A percentile compares a stretch with the other conserved stretches of the same genome.
These are phyloP conservation scores for Recurvirostra avosetta DNA, from an alignment of 2,113 vertebrate species.

Conservation along the genomic window DNA sequence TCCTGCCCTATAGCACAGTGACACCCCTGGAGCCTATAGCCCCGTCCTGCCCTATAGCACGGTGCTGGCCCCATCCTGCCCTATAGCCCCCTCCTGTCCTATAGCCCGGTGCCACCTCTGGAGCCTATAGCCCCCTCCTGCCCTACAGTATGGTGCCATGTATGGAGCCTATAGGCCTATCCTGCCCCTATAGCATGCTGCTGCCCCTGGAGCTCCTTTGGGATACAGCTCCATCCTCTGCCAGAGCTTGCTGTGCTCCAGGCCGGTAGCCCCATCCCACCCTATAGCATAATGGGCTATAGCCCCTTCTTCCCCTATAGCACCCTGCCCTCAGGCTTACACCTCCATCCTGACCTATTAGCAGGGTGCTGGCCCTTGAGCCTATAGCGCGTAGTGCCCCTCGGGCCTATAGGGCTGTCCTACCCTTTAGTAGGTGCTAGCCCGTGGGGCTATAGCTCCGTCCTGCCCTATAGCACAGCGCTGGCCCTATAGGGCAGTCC, in stretches of 20 bases:
- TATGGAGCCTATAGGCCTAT: too few relatives aligned
- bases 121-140: too few relatives aligned
- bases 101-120: fast-evolving
- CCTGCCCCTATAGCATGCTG: neutral
- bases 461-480: too few relatives aligned
- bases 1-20: neutral
- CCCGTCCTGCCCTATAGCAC: neutral
- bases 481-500: neutral
- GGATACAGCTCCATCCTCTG: neutral
- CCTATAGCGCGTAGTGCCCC: neutral
- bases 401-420: neutral
- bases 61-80: too few relatives aligned
- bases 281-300: neutral
- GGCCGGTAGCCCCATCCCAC: too few relatives aligned
- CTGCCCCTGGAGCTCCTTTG: too few relatives aligned
- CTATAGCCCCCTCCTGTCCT: neutral
- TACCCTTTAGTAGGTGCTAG: too few relatives aligned
- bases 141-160: too few relatives aligned
- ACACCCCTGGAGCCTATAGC: too few relatives aligned
- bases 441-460: neutral
- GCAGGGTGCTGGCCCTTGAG: neutral
- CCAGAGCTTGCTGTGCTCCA: neutral
- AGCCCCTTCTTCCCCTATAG: neutral
- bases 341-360: too few relatives aligned
- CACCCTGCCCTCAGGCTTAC: too few relatives aligned